Conservation (phyloP, 2,113 vertebrate species). For the Hyla sarda region DNA sequence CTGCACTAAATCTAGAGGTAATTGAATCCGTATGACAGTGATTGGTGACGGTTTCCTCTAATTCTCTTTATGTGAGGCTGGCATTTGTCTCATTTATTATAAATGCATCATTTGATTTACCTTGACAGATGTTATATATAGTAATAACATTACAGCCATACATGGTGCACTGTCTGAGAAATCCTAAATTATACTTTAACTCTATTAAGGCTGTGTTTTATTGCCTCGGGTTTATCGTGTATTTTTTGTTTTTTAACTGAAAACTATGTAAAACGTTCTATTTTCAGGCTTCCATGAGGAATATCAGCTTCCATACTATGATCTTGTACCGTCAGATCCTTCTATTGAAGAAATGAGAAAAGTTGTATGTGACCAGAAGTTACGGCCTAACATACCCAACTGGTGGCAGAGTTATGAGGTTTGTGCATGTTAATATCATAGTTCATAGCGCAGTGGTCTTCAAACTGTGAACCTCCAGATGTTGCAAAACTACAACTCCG, state of each 20-base stretch:
- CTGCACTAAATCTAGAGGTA: not conserved
- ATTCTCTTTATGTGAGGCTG: not conserved
- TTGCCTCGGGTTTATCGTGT: not conserved
- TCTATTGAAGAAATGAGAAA: constrained; percentile 99
- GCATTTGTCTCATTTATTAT: not conserved
- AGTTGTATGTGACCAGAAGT: constrained; percentile 97
- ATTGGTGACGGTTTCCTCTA: not conserved
- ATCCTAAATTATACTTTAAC: not conserved
- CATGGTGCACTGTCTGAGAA: not conserved
- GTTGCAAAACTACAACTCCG: too few relatives aligned
- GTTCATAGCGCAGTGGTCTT: too few relatives aligned
- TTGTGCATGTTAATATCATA: not conserved
- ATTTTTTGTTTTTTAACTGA: not conserved
- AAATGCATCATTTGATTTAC: not conserved
- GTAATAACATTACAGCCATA: not conserved
- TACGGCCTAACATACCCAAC: constrained; percentile 95
- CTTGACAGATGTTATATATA: not conserved
- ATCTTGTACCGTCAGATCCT: constrained; percentile 96
- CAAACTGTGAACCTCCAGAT: too few relatives aligned
- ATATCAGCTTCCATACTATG: constrained; percentile 96
- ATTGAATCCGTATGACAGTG: not conserved
- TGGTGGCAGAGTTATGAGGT: constrained; percentile 99
- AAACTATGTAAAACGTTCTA: not conserved
- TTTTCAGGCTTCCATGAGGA: constrained; percentile 92
- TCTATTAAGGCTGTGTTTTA: too few relatives aligned